These are phyloP conservation scores for Lagocephalus sceleratus DNA, from an alignment of 2,797 vertebrate species.

Conservation along the genomic window DNA sequence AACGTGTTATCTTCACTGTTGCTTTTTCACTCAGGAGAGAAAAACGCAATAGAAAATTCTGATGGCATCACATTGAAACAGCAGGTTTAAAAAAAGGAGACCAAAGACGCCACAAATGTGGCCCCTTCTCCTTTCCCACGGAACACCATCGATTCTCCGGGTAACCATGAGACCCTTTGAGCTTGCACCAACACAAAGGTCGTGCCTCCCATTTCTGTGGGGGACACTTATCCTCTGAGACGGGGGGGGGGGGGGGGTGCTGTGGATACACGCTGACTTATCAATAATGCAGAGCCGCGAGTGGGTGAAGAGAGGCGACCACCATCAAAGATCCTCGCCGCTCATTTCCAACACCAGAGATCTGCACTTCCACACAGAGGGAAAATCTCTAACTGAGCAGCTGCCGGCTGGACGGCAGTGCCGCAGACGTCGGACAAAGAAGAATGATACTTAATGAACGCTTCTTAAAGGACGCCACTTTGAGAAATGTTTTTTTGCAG, in stretches of 20 bases:
- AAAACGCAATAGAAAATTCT: conserved; percentile 4
- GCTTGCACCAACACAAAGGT: conserved; percentile 3
- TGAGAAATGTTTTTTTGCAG: too few species aligned
- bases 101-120: too few species aligned
- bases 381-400: neutral
- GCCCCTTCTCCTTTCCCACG: too few species aligned
- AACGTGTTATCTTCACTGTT: conserved; percentile 31
- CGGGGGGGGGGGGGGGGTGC: conserved; percentile 30
- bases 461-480: too few species aligned
- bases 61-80: neutral
- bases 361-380: conserved; percentile 19
- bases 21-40: conserved; percentile 6
- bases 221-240: conserved; percentile 17
- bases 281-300: conserved; percentile 48
- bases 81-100: too few species aligned
- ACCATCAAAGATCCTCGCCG: conserved; percentile 20
- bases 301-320: conserved; percentile 7
- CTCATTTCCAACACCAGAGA: conserved; percentile 16
- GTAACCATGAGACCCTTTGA: conserved; percentile 2
- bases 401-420: neutral
- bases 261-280: conserved; percentile 31
- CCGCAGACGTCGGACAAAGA: too few species aligned
- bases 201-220: neutral
- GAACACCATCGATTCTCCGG: too few species aligned
- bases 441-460: too few species aligned